Evolutionary conservation across 2,797 vertebrate genomes (phyloP).

Genomic region (Chloroceryle inda): DNA sequence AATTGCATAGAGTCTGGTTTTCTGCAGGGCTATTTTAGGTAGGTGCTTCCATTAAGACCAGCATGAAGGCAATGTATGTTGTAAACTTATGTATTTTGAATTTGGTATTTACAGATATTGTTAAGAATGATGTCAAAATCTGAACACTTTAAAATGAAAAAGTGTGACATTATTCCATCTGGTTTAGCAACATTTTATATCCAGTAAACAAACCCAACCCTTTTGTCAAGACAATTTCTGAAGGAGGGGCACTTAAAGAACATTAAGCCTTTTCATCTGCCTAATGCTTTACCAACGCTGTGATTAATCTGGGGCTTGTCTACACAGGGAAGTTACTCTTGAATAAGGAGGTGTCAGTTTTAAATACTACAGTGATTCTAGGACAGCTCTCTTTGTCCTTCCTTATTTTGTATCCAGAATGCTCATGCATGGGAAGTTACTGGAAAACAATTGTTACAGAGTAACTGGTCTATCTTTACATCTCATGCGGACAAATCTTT

Average conservation of each 20-base stretch:
- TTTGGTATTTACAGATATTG: background rate
- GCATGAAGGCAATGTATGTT: background rate
- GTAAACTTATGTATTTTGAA: background rate
- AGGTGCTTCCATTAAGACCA: background rate
- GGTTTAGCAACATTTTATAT: constrained; percentile 62
- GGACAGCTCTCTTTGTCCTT: background rate
- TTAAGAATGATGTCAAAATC: constrained; percentile 24
- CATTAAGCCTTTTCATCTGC: constrained; percentile 59
- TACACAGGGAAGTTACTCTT: constrained; percentile 12
- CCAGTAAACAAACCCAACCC: constrained; percentile 66
- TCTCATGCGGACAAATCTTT: background rate
- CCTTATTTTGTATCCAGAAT: constrained; percentile 12
- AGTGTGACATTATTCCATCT: constrained; percentile 32
- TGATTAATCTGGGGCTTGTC: constrained; percentile 70
- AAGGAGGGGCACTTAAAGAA: constrained; percentile 58
- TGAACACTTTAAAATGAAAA: too few relatives aligned
- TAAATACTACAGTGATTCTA: constrained; percentile 7
- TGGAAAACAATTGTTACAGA: background rate
- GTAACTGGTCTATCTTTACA: background rate
- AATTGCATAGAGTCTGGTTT: background rate
- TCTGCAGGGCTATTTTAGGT: background rate
- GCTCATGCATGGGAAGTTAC: background rate
- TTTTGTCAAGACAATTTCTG: constrained; percentile 52
- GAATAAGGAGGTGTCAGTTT: constrained; percentile 46
- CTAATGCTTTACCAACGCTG: constrained; percentile 34